Percentiles rank a stretch among this genome's conserved stretches.
These are phyloP conservation scores for Nasua narica DNA, from an alignment of 2,797 vertebrate genomes.

Conservation along the genomic window DNA sequence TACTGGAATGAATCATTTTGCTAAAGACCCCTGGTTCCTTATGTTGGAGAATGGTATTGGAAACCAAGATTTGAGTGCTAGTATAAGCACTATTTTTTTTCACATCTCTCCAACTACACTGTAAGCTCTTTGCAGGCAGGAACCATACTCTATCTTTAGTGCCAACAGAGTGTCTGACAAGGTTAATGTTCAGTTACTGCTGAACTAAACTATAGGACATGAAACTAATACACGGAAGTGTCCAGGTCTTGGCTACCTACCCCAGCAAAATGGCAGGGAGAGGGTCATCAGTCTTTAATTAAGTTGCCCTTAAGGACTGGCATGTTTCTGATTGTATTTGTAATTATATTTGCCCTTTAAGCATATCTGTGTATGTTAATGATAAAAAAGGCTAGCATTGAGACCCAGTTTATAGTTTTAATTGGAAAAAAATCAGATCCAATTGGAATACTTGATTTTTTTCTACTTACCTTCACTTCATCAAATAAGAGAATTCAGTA, in stretches of 20 bases:
- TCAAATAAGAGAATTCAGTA: slow-evolving; percentile 52
- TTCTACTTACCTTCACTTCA: slow-evolving; percentile 65
- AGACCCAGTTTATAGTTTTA: slow-evolving; percentile 63
- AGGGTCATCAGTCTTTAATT: slow-evolving; percentile 69
- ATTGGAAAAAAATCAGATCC: slow-evolving; percentile 49
- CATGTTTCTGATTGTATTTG: slow-evolving; percentile 64
- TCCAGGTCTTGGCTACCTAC: slow-evolving; percentile 66
- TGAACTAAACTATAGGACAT: slow-evolving; percentile 5
- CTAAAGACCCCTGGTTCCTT: background rate
- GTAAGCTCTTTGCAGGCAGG: background rate
- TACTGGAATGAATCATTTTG: slow-evolving; percentile 2
- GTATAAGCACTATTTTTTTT: background rate
- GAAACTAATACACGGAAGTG: slow-evolving; percentile 5
- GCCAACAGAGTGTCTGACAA: background rate
- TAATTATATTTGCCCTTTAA: slow-evolving; percentile 22
- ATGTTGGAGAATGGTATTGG: slow-evolving; percentile 22
- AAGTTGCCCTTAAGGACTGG: slow-evolving; percentile 57
- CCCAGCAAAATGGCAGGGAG: slow-evolving; percentile 71
- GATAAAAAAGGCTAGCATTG: background rate
- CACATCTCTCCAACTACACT: background rate
- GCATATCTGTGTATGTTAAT: slow-evolving; percentile 79
- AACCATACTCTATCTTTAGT: background rate
- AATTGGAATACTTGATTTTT: slow-evolving; percentile 37
- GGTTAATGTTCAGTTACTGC: background rate
- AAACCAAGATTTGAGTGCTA: slow-evolving; percentile 2